Conservation (phyloP, 2,888 invertebrate species). For the Thymelicus lineola region DNA sequence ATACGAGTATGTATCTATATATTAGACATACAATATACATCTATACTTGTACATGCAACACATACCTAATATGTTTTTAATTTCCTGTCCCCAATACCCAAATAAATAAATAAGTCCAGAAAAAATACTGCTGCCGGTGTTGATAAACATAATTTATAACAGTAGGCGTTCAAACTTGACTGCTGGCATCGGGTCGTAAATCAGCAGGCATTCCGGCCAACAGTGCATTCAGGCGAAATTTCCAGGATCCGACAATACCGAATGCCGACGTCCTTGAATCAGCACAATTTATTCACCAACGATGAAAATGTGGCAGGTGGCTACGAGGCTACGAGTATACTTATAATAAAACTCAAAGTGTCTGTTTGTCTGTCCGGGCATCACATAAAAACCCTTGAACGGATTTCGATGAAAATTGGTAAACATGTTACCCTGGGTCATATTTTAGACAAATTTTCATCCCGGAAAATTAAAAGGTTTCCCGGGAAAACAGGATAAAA, state of each 20-base stretch:
- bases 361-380: too few relatives aligned
- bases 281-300: conserved; percentile 27
- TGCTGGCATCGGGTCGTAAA: conserved; percentile 16
- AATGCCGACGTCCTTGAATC: conserved; percentile 18
- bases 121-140: conserved; percentile 2
- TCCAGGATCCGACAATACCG: conserved; percentile 22
- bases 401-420: too few relatives aligned
- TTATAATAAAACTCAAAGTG: too few relatives aligned
- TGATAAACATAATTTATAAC: conserved; percentile 16
- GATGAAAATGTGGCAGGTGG: conserved; percentile 12
- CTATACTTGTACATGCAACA: too few relatives aligned
- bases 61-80: background rate
- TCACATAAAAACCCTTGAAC: too few relatives aligned
- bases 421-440: too few relatives aligned
- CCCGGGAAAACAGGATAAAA: too few relatives aligned
- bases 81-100: background rate
- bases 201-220: conserved; percentile 16
- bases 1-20: too few relatives aligned
- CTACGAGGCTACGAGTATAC: too few relatives aligned
- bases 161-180: conserved; percentile 14
- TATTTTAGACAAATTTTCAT: too few relatives aligned
- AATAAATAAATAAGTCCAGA: conserved; percentile 3
- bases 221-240: conserved; percentile 27
- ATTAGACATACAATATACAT: too few relatives aligned
- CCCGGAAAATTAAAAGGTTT: too few relatives aligned